phyloP scores from a whole-genome alignment of 2,797 vertebrate genomes.

The Characodon lateralis region DNA sequence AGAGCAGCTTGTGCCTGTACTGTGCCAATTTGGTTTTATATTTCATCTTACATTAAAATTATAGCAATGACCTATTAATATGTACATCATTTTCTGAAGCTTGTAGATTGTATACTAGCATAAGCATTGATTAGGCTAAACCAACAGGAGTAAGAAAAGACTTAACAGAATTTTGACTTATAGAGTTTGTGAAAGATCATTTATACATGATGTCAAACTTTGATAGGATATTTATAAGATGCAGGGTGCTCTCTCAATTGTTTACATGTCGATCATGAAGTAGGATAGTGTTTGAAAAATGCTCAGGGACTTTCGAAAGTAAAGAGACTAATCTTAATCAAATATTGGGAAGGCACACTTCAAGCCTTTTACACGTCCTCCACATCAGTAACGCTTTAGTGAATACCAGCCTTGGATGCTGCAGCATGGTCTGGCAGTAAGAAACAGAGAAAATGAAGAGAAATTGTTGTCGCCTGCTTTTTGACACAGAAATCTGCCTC shows the following conservation, averaged over 20 bases:
- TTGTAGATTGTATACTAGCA: neutral
- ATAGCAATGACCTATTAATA: too few relatives aligned
- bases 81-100: neutral
- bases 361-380: constrained; percentile 14
- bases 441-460: constrained; percentile 41
- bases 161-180: neutral
- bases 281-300: constrained; percentile 16
- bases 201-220: neutral
- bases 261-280: constrained; percentile 6
- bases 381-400: constrained; percentile 10
- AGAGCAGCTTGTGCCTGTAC: neutral
- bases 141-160: neutral
- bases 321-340: constrained; percentile 33
- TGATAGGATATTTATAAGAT: neutral
- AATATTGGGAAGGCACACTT: constrained; percentile 31
- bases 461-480: constrained; percentile 40
- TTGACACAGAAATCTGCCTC: constrained; percentile 38
- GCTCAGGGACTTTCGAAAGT: constrained; percentile 30
- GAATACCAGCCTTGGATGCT: neutral
- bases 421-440: constrained; percentile 3
- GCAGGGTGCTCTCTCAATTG: constrained; percentile 21
- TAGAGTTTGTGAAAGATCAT: neutral
- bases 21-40: too few relatives aligned
- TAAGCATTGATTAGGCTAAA: neutral
- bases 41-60: too few relatives aligned